A percentile compares a stretch with the other conserved stretches of the same genome.
phyloP scores from a whole-genome alignment of 2,113 vertebrate genomes.

The Centropus unirufus region DNA sequence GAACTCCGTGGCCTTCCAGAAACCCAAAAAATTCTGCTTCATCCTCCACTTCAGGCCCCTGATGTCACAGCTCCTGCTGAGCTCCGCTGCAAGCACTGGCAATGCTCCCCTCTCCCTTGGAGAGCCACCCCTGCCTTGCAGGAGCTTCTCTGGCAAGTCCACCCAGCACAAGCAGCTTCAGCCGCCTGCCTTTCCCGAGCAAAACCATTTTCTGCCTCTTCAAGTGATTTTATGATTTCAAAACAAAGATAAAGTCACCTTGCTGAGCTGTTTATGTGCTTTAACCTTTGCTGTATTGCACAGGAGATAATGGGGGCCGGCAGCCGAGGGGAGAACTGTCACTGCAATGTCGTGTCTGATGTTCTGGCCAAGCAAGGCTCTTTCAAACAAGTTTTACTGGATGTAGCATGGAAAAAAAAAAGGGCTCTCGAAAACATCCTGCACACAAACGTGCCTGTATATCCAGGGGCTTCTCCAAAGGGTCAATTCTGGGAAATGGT shows the following conservation, averaged over 20 bases:
- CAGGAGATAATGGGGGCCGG: background rate
- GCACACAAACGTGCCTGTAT: background rate
- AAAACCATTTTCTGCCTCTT: background rate
- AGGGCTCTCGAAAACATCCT: background rate
- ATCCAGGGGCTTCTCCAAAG: background rate
- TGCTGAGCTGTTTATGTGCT: background rate
- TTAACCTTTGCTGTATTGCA: background rate
- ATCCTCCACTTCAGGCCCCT: rapidly evolving
- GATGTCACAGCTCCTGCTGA: background rate
- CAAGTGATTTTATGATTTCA: background rate
- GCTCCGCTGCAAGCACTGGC: rapidly evolving
- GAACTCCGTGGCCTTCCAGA: background rate
- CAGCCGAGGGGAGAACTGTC: background rate
- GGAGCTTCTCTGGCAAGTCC: background rate
- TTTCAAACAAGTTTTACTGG: background rate
- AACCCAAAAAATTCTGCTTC: background rate
- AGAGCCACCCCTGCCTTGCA: background rate
- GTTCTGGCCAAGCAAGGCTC: background rate
- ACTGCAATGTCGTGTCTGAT: background rate
- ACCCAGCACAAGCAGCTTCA: rapidly evolving
- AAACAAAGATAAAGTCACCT: background rate
- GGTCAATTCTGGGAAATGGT: background rate
- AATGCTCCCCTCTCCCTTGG: rapidly evolving
- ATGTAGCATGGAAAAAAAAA: background rate
- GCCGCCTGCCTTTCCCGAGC: background rate